These are phyloP conservation scores for Spodoptera picta DNA, from an alignment of 2,888 invertebrate genomes.

Conservation along the genomic window DNA sequence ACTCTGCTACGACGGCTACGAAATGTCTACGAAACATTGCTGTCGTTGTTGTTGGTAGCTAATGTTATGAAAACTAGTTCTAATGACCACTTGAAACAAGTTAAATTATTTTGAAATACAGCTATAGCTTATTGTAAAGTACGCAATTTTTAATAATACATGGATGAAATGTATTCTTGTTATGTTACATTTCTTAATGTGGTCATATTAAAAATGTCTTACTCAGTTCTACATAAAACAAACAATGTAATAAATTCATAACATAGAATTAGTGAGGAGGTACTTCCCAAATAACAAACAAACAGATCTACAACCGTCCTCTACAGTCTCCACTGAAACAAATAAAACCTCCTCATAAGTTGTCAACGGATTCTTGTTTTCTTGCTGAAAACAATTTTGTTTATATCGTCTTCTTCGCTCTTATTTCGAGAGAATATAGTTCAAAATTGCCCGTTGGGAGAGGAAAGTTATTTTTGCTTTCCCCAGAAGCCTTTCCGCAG, in stretches of 20 bases:
- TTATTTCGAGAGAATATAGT: constrained; percentile 59
- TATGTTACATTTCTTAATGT: too few species aligned
- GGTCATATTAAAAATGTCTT: too few species aligned
- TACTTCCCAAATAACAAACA: constrained; percentile 38
- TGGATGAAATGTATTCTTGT: too few species aligned
- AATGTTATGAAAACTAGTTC: background rate
- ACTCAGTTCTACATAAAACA: background rate
- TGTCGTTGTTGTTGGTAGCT: background rate
- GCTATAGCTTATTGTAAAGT: too few species aligned
- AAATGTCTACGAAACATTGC: constrained; percentile 47
- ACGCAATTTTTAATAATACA: too few species aligned
- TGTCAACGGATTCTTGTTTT: constrained; percentile 72
- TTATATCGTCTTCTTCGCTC: constrained; percentile 25
- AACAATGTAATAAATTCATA: constrained; percentile 12
- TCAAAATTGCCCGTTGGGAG: constrained; percentile 46
- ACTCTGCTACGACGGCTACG: constrained; percentile 59
- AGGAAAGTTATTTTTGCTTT: constrained; percentile 41
- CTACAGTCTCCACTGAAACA: constrained; percentile 61
- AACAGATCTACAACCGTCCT: constrained; percentile 39
- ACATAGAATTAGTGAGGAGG: constrained; percentile 28
- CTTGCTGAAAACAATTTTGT: constrained; percentile 44
- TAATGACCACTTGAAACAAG: too few species aligned
- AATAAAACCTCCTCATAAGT: constrained; percentile 79
- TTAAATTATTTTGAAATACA: too few species aligned
- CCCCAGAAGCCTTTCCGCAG: constrained; percentile 65